Evolutionary conservation across 2,797 vertebrate genomes (phyloP).

Genomic region (Spea hammondii): DNA sequence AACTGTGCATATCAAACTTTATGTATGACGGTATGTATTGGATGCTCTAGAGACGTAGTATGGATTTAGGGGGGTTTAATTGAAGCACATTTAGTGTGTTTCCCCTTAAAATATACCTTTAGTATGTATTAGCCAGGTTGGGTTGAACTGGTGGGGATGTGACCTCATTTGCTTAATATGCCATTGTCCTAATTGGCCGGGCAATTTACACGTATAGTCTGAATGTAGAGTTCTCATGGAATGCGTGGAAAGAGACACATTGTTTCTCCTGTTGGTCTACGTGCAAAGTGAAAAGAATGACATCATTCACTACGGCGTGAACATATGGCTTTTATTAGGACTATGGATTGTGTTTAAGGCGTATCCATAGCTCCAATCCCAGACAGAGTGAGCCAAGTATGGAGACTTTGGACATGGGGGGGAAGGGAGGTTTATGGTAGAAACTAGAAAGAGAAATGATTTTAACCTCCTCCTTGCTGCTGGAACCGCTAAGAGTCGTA

Average conservation of each 20-base stretch:
- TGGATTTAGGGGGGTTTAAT: too few relatives aligned
- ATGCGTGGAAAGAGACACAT: background rate
- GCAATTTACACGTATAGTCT: background rate
- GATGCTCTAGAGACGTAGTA: too few relatives aligned
- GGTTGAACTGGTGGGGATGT: background rate
- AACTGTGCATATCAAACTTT: too few relatives aligned
- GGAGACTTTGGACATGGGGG: background rate
- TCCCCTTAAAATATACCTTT: too few relatives aligned
- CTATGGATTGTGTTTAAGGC: constrained; percentile 21
- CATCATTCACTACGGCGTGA: constrained; percentile 7
- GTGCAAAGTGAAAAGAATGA: constrained; percentile 15
- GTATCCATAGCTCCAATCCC: background rate
- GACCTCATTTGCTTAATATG: background rate
- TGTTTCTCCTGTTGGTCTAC: constrained; percentile 9
- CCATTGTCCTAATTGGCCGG: background rate
- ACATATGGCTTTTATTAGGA: constrained; percentile 35
- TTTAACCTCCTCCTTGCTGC: constrained; percentile 7
- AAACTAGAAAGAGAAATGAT: background rate
- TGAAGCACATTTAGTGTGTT: too few relatives aligned
- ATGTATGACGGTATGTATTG: too few relatives aligned
- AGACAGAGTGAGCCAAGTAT: background rate
- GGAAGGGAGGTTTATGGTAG: background rate
- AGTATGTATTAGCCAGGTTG: background rate
- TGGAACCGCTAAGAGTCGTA: too few relatives aligned
- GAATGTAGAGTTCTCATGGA: background rate